phyloP scores from a whole-genome alignment of 2,888 invertebrate species.

The Glyphotaelius pellucidus region DNA sequence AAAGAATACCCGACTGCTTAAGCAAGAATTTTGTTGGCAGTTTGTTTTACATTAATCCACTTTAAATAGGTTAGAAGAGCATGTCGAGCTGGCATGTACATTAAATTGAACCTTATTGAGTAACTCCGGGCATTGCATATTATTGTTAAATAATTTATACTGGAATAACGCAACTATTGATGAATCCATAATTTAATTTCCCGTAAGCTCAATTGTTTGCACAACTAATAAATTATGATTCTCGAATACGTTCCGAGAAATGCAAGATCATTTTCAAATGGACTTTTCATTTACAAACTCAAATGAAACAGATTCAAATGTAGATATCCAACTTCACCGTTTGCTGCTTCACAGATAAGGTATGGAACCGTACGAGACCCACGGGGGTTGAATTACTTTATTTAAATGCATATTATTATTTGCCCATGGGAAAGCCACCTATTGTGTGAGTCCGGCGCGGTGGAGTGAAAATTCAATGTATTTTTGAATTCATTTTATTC shows the following conservation, averaged over 20 bases:
- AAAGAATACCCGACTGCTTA: too few relatives aligned
- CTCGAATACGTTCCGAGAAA: not conserved
- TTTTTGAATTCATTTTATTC: too few relatives aligned
- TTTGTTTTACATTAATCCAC: too few relatives aligned
- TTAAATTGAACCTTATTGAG: too few relatives aligned
- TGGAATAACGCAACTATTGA: not conserved
- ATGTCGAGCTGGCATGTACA: too few relatives aligned
- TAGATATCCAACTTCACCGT: not conserved
- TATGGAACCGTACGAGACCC: not conserved
- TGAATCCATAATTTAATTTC: not conserved
- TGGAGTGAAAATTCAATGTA: too few relatives aligned
- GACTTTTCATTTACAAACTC: not conserved
- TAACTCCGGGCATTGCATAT: too few relatives aligned
- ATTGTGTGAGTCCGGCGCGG: not conserved
- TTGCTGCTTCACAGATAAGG: not conserved
- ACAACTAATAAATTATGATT: not conserved
- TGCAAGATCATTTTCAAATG: not conserved
- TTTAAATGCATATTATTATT: not conserved
- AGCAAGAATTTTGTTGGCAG: too few relatives aligned
- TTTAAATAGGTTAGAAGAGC: too few relatives aligned
- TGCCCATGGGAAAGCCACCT: not conserved
- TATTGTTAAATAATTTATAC: too few relatives aligned
- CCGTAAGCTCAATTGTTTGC: not conserved
- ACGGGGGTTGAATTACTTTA: not conserved
- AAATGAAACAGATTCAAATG: not conserved